These are phyloP conservation scores for Theocolax elegans DNA, from an alignment of 1,140 invertebrate genomes.

Conservation along the genomic window DNA sequence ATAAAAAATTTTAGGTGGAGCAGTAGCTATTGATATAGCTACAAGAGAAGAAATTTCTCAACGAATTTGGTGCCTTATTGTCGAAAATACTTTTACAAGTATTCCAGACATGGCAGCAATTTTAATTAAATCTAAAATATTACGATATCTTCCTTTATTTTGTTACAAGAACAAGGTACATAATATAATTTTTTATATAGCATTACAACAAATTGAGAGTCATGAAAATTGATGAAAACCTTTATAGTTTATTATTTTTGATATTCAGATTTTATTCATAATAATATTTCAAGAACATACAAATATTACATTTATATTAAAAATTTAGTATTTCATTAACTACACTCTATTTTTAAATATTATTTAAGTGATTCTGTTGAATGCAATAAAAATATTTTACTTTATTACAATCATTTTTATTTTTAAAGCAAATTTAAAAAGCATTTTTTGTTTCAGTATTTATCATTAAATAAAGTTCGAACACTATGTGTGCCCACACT, in stretches of 20 bases:
- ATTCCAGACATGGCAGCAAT: constrained; percentile 92
- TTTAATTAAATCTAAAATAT: constrained; percentile 75
- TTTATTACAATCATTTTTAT: too few relatives aligned
- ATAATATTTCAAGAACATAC: too few relatives aligned
- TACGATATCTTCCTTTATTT: constrained; percentile 79
- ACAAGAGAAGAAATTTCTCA: constrained; percentile 76
- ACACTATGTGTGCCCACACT: constrained; percentile 77
- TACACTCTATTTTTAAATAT: too few relatives aligned
- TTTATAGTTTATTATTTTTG: too few relatives aligned
- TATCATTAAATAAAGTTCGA: constrained; percentile 77
- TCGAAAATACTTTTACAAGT: constrained; percentile 96
- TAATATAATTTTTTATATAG: constrained; percentile 22
- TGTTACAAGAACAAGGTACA: constrained; percentile 88
- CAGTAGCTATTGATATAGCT: constrained; percentile 87
- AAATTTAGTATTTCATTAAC: too few relatives aligned
- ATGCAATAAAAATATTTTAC: too few relatives aligned
- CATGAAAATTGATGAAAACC: too few relatives aligned
- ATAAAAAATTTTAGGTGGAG: constrained; percentile 73
- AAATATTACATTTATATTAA: too few relatives aligned
- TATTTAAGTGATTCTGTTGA: too few relatives aligned
- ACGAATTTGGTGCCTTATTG: constrained; percentile 85
- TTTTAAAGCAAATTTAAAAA: too few relatives aligned
- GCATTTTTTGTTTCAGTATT: constrained; percentile 73
- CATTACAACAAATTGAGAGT: too few relatives aligned
- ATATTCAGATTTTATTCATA: too few relatives aligned